Conservation (phyloP, 2,113 vertebrate species). For the Callorhinus ursinus region DNA sequence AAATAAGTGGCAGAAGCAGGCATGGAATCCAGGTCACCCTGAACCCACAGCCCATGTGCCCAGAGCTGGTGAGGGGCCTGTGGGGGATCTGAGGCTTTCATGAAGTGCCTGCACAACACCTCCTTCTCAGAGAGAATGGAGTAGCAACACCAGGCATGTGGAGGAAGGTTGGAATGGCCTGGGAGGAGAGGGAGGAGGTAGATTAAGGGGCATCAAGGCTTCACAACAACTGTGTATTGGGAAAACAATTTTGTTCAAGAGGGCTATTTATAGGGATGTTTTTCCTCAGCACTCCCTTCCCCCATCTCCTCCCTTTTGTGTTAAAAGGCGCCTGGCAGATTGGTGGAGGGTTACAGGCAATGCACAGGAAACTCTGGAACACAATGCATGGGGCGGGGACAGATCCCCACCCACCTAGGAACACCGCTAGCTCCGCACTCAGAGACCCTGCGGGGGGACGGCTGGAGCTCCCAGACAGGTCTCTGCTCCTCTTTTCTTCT, state of each 20-base stretch:
- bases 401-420: constrained; percentile 77
- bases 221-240: constrained; percentile 86
- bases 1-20: background rate
- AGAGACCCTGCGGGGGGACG: constrained; percentile 16
- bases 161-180: background rate
- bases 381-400: constrained; percentile 79
- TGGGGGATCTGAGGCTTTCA: background rate
- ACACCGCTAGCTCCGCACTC: background rate
- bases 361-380: constrained; percentile 83
- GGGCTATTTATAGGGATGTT: constrained; percentile 87
- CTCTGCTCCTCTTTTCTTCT: background rate
- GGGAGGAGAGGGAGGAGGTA: background rate
- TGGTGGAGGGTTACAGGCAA: constrained; percentile 83
- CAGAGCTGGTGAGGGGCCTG: background rate
- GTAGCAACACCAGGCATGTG: background rate
- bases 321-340: constrained; percentile 85
- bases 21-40: background rate
- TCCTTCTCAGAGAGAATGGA: background rate
- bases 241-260: constrained; percentile 83
- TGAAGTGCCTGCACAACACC: background rate
- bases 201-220: constrained; percentile 65
- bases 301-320: constrained; percentile 78
- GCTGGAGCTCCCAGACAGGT: background rate
- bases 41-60: background rate
- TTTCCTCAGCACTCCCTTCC: constrained; percentile 75